A percentile compares a stretch with the other conserved stretches of the same genome.
These are phyloP conservation scores for Stictonetta naevosa DNA, from an alignment of 2,113 vertebrate species.

Conservation along the genomic window DNA sequence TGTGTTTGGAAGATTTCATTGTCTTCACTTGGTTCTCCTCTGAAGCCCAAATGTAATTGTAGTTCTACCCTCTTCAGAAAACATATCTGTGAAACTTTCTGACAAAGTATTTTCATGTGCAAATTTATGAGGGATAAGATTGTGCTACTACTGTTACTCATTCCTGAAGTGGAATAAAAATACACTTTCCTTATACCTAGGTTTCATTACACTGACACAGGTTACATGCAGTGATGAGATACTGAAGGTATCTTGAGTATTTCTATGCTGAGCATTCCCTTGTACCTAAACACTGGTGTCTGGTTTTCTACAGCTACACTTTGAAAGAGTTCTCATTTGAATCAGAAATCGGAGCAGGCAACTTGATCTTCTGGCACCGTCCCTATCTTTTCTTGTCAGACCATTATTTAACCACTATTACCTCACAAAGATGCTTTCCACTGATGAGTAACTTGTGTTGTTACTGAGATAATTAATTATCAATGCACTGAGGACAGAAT, in stretches of 20 bases:
- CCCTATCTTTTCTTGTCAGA: constrained; percentile 37
- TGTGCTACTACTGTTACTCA: not conserved
- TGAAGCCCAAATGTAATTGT: not conserved
- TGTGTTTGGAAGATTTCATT: not conserved
- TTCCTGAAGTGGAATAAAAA: not conserved
- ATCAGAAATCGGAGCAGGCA: constrained; percentile 39
- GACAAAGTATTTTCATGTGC: not conserved
- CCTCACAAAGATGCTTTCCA: not conserved
- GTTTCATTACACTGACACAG: not conserved
- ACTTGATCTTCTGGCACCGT: constrained; percentile 35
- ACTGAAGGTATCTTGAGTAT: not conserved
- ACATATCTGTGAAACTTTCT: not conserved
- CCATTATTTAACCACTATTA: constrained; percentile 15
- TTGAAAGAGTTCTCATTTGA: not conserved
- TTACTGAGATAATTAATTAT: constrained; percentile 14
- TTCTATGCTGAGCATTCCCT: not conserved
- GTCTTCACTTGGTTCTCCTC: not conserved
- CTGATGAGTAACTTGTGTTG: not conserved
- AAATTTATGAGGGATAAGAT: not conserved
- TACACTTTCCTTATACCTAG: not conserved
- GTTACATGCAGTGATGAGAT: not conserved
- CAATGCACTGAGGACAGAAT: not conserved
- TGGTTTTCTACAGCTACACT: not conserved
- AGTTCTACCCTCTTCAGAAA: not conserved
- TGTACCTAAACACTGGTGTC: not conserved